Evolutionary conservation across 2,797 vertebrate species (phyloP).

Genomic region (Epinephelus awoara): DNA sequence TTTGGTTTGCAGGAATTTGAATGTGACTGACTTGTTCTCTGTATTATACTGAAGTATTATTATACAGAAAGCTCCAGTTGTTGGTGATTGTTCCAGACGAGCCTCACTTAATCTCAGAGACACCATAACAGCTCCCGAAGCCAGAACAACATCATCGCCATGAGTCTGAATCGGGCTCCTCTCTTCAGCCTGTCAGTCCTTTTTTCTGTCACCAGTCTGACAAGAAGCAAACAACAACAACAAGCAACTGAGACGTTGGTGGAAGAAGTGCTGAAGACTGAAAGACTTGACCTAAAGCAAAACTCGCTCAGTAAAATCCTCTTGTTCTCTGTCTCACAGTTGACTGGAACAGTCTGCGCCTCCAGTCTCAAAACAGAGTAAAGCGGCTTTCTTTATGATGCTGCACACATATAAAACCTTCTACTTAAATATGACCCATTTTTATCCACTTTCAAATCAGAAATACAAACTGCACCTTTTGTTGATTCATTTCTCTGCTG

Average conservation of each 20-base stretch:
- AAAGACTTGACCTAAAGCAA: conserved; percentile 7
- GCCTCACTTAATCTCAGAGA: conserved; percentile 1
- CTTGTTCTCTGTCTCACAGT: not conserved
- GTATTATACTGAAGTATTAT: not conserved
- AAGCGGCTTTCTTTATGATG: not conserved
- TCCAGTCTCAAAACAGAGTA: conserved; percentile 1
- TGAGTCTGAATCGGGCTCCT: not conserved
- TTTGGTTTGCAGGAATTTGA: not conserved
- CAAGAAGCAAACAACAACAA: not conserved
- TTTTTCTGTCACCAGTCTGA: conserved; percentile 1
- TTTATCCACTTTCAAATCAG: not conserved
- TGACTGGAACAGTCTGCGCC: not conserved
- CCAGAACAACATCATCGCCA: not conserved
- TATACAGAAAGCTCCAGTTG: not conserved
- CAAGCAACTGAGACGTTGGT: not conserved
- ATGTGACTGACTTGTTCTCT: not conserved
- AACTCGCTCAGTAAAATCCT: not conserved
- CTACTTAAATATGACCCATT: not conserved
- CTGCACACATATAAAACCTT: not conserved
- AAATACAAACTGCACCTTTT: not conserved
- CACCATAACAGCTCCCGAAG: not conserved
- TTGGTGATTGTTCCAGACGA: not conserved
- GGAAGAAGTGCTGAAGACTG: not conserved
- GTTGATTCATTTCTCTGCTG: not conserved
- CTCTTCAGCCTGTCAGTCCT: not conserved